Evolutionary conservation across 2,797 vertebrate species (phyloP), one percentile per base, ranked within the genome.

Genomic region (Cheirogaleus major): DNA sequence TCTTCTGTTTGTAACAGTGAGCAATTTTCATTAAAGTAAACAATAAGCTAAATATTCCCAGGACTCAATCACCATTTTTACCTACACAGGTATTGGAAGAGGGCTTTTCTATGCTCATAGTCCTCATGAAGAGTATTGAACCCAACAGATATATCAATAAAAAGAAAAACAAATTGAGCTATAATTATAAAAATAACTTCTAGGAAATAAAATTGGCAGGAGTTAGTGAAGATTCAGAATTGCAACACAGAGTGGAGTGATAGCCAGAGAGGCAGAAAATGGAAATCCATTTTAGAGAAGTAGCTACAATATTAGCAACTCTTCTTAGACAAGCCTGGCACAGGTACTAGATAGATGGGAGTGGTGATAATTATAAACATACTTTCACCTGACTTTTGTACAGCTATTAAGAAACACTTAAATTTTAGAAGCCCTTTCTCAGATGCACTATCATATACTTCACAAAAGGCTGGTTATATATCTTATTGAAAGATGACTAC

Each of bases 341-440:
- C 11, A 50, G 41, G 25, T 25, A 48, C 30, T 48, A 35, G 30
- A 83, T 32, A 95, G 91, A 81, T 52, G 59, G 35, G 57, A 7
- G 4, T 43, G 43, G 52, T 35, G 32, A 43, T 57, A 85, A 94
- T 45, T 91, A 69, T 45, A 91, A 91, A 81, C 61, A 55, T 81
- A 93, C 91, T 95, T 80, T 73, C 91, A 94, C 55, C 61, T 95
- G 52, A 70, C 17, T 85, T 84, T 52, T 85, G 45, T 59, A 69
- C 7, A 82, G 57, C 63, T 92, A 78, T 91, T 81, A 86, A 96
- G 72, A 92, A 73, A 48, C 30, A 79, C 14, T 84, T 81, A 92
- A 55, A 73, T 78, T 92, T 95, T 76, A 90, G 35, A 89, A 73
- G 61, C 6, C 35, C 59, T 95, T 93, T 92, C 92, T 84, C 59